phyloP scores from a whole-genome alignment of 2,797 vertebrate genomes.

The Serranus cabrilla region DNA sequence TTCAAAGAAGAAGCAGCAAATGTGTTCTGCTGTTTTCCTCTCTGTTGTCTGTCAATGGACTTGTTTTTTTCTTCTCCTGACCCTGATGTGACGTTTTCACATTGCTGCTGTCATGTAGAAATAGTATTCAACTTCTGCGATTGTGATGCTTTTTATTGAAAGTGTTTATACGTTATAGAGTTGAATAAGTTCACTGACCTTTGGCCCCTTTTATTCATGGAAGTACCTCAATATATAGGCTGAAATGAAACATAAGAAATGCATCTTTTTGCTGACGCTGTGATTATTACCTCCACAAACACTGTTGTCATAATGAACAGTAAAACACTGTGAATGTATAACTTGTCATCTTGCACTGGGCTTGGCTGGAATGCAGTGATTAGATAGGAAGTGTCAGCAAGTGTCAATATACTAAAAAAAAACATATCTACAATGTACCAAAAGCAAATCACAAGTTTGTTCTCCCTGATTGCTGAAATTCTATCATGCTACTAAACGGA shows the following conservation, averaged over 20 bases:
- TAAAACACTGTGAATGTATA: conserved; percentile 57
- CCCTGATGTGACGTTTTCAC: conserved; percentile 15
- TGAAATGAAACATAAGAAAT: background rate
- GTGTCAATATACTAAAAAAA: conserved; percentile 19
- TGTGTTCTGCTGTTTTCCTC: conserved; percentile 57
- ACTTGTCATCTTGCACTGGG: conserved; percentile 48
- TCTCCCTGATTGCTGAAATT: background rate
- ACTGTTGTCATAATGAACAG: conserved; percentile 17
- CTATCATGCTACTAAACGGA: background rate
- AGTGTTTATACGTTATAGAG: background rate
- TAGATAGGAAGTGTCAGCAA: conserved; percentile 43
- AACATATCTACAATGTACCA: background rate
- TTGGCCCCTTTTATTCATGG: background rate
- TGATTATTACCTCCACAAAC: background rate
- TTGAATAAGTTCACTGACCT: background rate
- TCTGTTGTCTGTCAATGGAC: conserved; percentile 55
- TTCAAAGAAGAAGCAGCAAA: conserved; percentile 67
- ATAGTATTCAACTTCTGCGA: background rate
- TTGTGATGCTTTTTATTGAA: background rate
- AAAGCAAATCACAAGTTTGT: background rate
- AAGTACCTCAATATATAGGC: background rate
- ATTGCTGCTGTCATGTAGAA: background rate
- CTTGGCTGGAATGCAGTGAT: conserved; percentile 59
- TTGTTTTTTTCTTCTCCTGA: conserved; percentile 15
- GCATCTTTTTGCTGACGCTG: background rate